Evolutionary conservation across 2,888 invertebrate species (phyloP), one percentile per base, ranked within the genome.

Genomic region (Pyrochroa serraticornis): DNA sequence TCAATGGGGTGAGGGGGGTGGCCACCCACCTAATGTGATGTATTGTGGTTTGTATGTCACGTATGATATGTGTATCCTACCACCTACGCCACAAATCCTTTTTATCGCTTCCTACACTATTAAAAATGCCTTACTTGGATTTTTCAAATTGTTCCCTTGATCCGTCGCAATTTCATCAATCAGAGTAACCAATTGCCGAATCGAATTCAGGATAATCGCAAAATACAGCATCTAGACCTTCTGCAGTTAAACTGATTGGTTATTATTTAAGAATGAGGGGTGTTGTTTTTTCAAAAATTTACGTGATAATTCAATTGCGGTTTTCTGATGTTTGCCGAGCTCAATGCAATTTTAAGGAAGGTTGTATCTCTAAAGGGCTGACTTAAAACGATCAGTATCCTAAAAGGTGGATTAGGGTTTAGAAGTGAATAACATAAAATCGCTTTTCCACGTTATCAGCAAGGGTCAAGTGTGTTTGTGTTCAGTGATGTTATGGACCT

Each of bases 41-140:
- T 65, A 63, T 58, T 60, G 58, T 60, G 63, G 65, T 60, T 60
- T 62, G 43, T 60, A 56, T 61, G 60, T 65, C 65, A 65, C 65
- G 65, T 63, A 59, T 65, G 61, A 64, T 59, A 49, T 59, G 54
- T 59, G 50, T 54, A 55, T 50, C 37, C 46, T 42, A 53, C 53
- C 35, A 53, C 49, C 49, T 53, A 50, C 9, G 33, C 45, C 39
- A 53, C 59, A 59, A 59, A 59, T 59, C 49, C 53, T 59, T 59
- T 50, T 46, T 55, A 59, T 59, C 54, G 46, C 45, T 54, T 55
- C 54, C 49, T 53, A 44, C 30, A 49, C 48, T 39, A 53, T 53
- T 36, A 58, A 52, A 45, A 57, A 42, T 31, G 41, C 48, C 33
- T 54, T 9, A 14, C 32, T 42, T 37, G 10, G 47, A 41, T 34